Percentiles rank a stretch among this genome's conserved stretches.
These are phyloP conservation scores for Nematostella vectensis DNA, from an alignment of 92 coral and sea anemone genomes.

Conservation along the genomic window DNA sequence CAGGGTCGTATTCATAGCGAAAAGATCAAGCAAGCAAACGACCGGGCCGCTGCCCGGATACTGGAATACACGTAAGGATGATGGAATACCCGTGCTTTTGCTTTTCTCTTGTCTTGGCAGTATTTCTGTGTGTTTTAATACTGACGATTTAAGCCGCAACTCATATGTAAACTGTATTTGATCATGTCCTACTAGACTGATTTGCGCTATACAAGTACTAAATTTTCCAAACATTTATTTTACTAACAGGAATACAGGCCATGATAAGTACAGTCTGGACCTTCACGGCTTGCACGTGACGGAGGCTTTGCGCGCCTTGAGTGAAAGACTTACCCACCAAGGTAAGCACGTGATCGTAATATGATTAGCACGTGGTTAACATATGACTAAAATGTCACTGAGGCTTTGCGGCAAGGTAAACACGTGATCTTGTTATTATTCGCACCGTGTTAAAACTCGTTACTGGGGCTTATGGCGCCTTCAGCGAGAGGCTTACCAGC, in stretches of 20 bases:
- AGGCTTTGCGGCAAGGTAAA: too few species aligned
- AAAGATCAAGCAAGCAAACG: constrained; percentile 83
- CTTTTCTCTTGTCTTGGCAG: not conserved
- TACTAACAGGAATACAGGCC: constrained; percentile 26
- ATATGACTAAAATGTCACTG: not conserved
- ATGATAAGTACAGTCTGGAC: constrained; percentile 49
- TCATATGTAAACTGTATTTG: too few species aligned
- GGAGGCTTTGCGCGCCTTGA: constrained; percentile 72
- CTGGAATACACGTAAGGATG: constrained; percentile 58
- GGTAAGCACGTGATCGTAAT: constrained; percentile 8
- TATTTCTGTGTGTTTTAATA: too few species aligned
- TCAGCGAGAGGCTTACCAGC: too few species aligned
- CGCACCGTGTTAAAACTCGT: too few species aligned
- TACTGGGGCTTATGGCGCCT: too few species aligned
- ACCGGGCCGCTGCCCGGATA: constrained; percentile 83
- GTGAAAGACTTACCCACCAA: constrained; percentile 29
- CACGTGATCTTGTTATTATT: too few species aligned
- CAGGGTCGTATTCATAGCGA: constrained; percentile 83
- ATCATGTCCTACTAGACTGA: too few species aligned
- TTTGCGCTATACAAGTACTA: too few species aligned
- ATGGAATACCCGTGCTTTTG: not conserved
- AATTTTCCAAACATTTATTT: too few species aligned
- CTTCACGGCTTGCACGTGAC: constrained; percentile 89
- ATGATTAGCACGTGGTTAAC: constrained; percentile 4
- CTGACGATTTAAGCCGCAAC: too few species aligned